These are phyloP conservation scores for Periophthalmodon schlosseri DNA, from an alignment of 2,113 vertebrate genomes.

Conservation along the genomic window DNA sequence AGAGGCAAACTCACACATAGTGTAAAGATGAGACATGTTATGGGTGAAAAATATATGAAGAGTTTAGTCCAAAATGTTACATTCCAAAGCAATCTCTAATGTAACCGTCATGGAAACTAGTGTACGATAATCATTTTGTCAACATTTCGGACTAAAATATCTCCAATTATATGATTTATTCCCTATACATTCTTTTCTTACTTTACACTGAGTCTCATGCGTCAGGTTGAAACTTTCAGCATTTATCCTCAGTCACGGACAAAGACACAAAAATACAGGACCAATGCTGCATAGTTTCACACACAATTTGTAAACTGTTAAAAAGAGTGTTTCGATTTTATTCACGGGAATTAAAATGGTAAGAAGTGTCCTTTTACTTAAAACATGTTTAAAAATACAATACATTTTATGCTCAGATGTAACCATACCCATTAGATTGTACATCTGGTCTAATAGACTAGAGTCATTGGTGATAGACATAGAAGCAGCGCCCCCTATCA, in stretches of 20 bases:
- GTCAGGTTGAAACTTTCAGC: conserved; percentile 60
- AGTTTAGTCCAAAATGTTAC: conserved; percentile 48
- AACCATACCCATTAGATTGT: not conserved
- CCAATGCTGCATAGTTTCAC: conserved; percentile 71
- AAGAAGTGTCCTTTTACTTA: conserved; percentile 17
- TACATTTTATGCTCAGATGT: conserved; percentile 6
- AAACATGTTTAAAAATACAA: conserved; percentile 48
- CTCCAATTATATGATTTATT: conserved; percentile 50
- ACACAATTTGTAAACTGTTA: conserved; percentile 46
- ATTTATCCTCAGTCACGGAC: conserved; percentile 63
- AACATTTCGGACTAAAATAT: conserved; percentile 50
- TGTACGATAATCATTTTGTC: conserved; percentile 3
- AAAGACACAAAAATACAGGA: conserved; percentile 45
- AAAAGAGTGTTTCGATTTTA: conserved; percentile 1
- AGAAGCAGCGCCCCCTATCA: not conserved
- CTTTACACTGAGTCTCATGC: conserved; percentile 64
- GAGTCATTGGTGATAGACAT: not conserved
- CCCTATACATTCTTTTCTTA: conserved; percentile 62
- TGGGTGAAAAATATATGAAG: conserved; percentile 58
- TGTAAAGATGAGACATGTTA: conserved; percentile 69
- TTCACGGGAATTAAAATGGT: conserved; percentile 21
- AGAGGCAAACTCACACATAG: conserved; percentile 61
- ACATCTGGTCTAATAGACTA: not conserved
- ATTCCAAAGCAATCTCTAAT: conserved; percentile 8
- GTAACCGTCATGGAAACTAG: not conserved